Evolutionary conservation across 2,888 invertebrate genomes (phyloP).

Genomic region (Napeogenes inachia): DNA sequence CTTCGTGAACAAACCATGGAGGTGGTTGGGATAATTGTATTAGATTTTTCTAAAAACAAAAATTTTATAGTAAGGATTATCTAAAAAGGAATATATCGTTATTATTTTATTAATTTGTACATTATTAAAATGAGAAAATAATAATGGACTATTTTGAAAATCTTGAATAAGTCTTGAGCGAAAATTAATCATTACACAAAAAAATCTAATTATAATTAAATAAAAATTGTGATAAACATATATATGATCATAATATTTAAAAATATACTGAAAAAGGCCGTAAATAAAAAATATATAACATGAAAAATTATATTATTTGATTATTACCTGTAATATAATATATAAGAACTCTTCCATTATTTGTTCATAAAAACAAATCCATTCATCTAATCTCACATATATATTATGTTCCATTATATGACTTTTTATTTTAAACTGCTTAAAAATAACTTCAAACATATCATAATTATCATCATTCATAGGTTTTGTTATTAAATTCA

Average conservation of each 20-base stretch:
- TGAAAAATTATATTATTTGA: not conserved
- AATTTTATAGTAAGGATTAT: not conserved
- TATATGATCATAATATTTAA: no score
- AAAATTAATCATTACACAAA: no score
- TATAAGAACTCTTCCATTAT: slow-evolving; percentile 49
- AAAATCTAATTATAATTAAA: no score
- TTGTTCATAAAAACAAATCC: slow-evolving; percentile 47
- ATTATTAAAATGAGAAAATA: no score
- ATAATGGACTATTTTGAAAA: no score
- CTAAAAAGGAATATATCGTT: no score
- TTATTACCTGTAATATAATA: slow-evolving; percentile 29
- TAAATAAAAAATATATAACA: not conserved
- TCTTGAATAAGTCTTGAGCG: no score
- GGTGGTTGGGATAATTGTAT: not conserved
- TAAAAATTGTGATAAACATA: no score
- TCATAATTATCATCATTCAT: slow-evolving; percentile 32
- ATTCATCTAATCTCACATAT: slow-evolving; percentile 44
- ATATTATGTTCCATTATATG: slow-evolving; percentile 36
- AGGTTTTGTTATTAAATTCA: slow-evolving; percentile 13
- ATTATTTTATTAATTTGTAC: no score
- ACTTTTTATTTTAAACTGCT: slow-evolving; percentile 37
- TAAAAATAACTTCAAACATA: slow-evolving; percentile 42
- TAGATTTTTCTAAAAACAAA: slow-evolving; percentile 13
- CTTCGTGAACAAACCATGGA: slow-evolving; percentile 12
- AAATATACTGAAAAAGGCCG: no score